Evolutionary conservation across 2,888 invertebrate species (phyloP).

Genomic region (Escarpia spicata): DNA sequence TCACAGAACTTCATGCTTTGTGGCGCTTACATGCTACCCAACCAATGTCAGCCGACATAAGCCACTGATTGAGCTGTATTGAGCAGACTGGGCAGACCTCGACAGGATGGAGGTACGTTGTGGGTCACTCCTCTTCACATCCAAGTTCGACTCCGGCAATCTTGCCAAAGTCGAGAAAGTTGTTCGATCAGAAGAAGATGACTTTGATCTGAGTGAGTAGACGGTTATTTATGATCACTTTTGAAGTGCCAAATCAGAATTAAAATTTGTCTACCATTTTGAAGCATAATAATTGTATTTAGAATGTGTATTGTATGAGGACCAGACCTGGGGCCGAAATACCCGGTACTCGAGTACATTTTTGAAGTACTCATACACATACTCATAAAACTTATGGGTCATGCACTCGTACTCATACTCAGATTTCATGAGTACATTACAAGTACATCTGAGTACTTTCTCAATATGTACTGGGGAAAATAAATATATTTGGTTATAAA

Average conservation of each 20-base stretch:
- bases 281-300: neutral
- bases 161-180: slow-evolving; percentile 82
- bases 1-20: neutral
- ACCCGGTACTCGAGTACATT: too few relatives aligned
- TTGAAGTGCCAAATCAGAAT: slow-evolving; percentile 13
- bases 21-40: neutral
- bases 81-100: neutral
- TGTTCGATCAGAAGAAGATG: slow-evolving; percentile 56
- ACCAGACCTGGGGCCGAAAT: too few relatives aligned
- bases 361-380: too few relatives aligned
- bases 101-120: slow-evolving; percentile 58
- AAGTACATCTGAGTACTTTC: too few relatives aligned
- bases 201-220: slow-evolving; percentile 26
- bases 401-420: too few relatives aligned
- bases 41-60: neutral
- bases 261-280: neutral
- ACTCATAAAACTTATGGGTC: too few relatives aligned
- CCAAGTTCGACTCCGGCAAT: slow-evolving; percentile 91
- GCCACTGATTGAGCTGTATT: neutral
- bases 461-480: too few relatives aligned
- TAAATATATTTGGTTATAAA: too few relatives aligned
- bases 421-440: too few relatives aligned
- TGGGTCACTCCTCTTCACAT: slow-evolving; percentile 82
- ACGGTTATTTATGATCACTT: neutral
- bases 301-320: too few relatives aligned